Base-by-base conservation (phyloP, 2,113 vertebrate species). In the Nanorana parkeri region DNA sequence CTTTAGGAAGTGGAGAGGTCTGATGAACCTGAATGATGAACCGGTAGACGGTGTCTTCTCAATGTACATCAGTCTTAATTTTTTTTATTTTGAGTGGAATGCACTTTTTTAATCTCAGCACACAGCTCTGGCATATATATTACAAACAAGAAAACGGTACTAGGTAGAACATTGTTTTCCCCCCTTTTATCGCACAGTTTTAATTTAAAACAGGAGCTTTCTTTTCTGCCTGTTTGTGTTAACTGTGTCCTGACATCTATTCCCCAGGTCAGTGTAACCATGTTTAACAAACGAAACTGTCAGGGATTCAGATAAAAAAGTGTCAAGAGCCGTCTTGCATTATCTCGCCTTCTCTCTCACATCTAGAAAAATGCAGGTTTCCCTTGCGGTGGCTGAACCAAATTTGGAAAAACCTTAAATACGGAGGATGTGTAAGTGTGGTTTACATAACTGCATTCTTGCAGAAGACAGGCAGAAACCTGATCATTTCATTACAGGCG, bases 171-270 rank as follows among this genome's bases (percentile, higher is more conserved):
- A 56, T 88, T 83, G 75, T 78, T 61, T 15, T 56, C 54, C 60
- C 3, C 4, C 36, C n/a, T n/a, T n/a, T 65, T 26, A 5, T 29
- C 21, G 21, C 32, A 29, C 4, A 17, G 23, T 52, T 75, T 83
- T 84, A 77, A 63, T 85, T 83, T 85, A 86, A 92, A 91, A 90
- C 89, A 86, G 89, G 89, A 90, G 88, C 10, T 0, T 85, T 90
- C 88, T 90, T 94, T 92, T 93, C 92, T 90, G 89, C 91, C 92
- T 91, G 90, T 91, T 90, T 93, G 92, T 93, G 92, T 91, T 91
- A 90, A 90, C 89, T 91, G 86, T 92, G 88, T 86, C 84, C 86
- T 90, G 19, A 52, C 36, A 55, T 63, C 21, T 36, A 36, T 80
- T 8, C 24, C 8, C 13, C 8, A 41, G 52, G 24, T 55, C 24